Evolutionary conservation across 2,113 vertebrate genomes (phyloP).

Genomic region (Petaurus breviceps): DNA sequence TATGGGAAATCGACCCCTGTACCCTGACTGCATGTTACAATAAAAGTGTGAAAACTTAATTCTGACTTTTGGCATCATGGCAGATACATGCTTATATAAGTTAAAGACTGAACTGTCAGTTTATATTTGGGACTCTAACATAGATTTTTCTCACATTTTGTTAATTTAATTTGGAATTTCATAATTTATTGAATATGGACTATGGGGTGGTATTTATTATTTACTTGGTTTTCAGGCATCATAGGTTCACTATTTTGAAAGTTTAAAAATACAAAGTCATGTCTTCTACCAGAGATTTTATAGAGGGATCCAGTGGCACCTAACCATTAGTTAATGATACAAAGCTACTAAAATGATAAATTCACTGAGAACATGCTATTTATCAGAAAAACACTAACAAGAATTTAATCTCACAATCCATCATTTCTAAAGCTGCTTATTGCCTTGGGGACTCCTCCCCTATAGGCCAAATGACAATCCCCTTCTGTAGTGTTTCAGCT

Average conservation of each 20-base stretch:
- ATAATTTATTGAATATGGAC: conserved; percentile 55
- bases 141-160: conserved; percentile 36
- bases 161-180: background rate
- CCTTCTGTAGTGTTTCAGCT: conserved; percentile 29
- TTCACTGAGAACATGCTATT: conserved; percentile 6
- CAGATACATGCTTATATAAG: background rate
- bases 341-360: conserved; percentile 5
- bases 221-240: conserved; percentile 45
- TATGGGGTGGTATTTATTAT: conserved; percentile 51
- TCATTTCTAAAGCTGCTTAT: conserved; percentile 3
- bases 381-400: conserved; percentile 33
- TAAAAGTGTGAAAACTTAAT: background rate
- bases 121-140: conserved; percentile 23
- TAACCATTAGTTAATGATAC: background rate
- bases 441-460: conserved; percentile 5
- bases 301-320: background rate
- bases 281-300: background rate
- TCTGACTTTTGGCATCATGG: background rate
- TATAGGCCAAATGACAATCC: background rate
- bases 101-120: conserved; percentile 1
- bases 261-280: conserved; percentile 27
- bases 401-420: conserved; percentile 24
- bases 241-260: conserved; percentile 25
- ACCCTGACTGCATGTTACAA: conserved; percentile 20
- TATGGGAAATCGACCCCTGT: conserved; percentile 5